These are phyloP conservation scores for Ornithoptera priamus DNA, from an alignment of 2,888 invertebrate genomes.

Conservation along the genomic window DNA sequence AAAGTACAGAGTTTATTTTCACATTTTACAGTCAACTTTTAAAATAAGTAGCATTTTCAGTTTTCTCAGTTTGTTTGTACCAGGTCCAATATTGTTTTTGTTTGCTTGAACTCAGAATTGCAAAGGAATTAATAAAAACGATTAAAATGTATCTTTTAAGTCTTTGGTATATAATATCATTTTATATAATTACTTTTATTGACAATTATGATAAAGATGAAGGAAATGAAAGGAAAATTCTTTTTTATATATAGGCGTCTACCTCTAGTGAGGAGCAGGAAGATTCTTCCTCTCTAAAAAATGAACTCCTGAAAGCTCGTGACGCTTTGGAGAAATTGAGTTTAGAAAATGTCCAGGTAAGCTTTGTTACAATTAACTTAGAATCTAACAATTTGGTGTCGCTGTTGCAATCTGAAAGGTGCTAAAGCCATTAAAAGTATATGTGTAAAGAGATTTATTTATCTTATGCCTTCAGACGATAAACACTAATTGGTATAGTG, in stretches of 20 bases:
- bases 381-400: background rate
- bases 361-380: background rate
- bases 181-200: too few relatives aligned
- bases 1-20: background rate
- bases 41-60: background rate
- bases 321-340: constrained; percentile 44
- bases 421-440: too few relatives aligned
- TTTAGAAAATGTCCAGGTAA: constrained; percentile 47
- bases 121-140: too few relatives aligned
- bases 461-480: too few relatives aligned
- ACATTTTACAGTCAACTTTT: background rate
- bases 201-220: too few relatives aligned
- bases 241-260: constrained; percentile 20
- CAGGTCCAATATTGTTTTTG: background rate
- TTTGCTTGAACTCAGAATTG: too few relatives aligned
- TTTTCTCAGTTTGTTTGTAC: background rate
- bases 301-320: constrained; percentile 40
- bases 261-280: constrained; percentile 77
- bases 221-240: background rate
- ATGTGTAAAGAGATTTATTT: too few relatives aligned
- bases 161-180: too few relatives aligned
- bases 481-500: too few relatives aligned
- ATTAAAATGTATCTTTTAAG: too few relatives aligned
- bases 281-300: constrained; percentile 70
- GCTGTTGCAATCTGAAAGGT: too few relatives aligned